phyloP scores from a whole-genome alignment of 2,888 invertebrate species.

The Lepidochrysops patricia region DNA sequence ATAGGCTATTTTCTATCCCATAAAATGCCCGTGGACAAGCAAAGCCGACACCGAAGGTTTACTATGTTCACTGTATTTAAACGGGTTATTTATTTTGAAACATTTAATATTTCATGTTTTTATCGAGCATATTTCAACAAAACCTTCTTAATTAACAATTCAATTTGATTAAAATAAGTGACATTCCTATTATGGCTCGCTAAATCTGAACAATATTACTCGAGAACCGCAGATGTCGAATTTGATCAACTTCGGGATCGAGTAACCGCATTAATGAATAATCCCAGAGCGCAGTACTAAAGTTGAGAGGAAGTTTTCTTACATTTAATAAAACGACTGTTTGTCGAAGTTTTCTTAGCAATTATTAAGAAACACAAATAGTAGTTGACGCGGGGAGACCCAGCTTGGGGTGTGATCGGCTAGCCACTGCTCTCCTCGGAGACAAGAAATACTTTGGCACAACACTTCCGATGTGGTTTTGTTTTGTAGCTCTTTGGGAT shows the following conservation, averaged over 20 bases:
- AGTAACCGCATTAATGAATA: constrained; percentile 46
- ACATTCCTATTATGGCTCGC: constrained; percentile 23
- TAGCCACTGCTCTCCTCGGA: constrained; percentile 64
- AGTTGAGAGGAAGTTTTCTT: constrained; percentile 56
- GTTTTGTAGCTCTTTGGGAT: constrained; percentile 72
- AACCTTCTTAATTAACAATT: not conserved
- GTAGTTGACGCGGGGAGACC: constrained; percentile 58
- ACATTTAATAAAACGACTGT: constrained; percentile 65
- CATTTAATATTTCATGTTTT: too few relatives aligned
- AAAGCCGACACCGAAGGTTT: too few relatives aligned
- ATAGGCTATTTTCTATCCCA: too few relatives aligned
- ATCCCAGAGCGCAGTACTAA: constrained; percentile 52
- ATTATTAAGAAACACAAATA: constrained; percentile 71
- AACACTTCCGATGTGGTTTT: constrained; percentile 71
- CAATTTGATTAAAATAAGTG: not conserved
- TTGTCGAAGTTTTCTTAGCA: constrained; percentile 64
- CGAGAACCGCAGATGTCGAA: constrained; percentile 38
- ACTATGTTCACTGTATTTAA: too few relatives aligned
- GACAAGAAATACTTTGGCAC: constrained; percentile 72
- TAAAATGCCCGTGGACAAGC: too few relatives aligned
- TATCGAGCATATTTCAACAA: too few relatives aligned
- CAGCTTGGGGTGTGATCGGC: constrained; percentile 68
- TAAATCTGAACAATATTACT: constrained; percentile 32
- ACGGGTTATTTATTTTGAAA: too few relatives aligned
- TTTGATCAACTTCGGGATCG: constrained; percentile 36